Percentiles rank a stretch among this genome's conserved stretches.
These are phyloP conservation scores for Nesogale talazaci DNA, from an alignment of 2,113 vertebrate genomes.

Conservation along the genomic window DNA sequence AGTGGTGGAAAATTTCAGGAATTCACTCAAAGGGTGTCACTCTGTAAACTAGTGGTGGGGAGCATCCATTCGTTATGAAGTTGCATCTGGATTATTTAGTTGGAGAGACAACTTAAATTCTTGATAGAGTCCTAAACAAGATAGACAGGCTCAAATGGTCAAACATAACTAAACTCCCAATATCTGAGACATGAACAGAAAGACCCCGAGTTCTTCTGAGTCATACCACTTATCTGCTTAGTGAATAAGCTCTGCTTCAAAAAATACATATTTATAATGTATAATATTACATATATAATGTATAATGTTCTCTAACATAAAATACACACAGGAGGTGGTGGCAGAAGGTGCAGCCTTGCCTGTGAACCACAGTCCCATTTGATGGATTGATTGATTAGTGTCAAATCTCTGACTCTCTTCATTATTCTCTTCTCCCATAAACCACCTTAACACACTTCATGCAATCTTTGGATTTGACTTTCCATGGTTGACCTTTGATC, in stretches of 20 bases:
- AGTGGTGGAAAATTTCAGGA: no score
- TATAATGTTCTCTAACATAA: no score
- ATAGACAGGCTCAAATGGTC: background rate
- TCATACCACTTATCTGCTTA: background rate
- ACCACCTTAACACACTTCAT: background rate
- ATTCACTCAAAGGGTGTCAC: background rate
- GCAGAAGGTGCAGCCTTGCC: background rate
- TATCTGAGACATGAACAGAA: constrained; percentile 57
- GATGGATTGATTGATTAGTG: background rate
- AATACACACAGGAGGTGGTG: background rate
- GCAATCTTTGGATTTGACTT: background rate
- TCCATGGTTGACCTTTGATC: background rate
- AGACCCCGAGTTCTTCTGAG: background rate
- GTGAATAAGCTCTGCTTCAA: background rate
- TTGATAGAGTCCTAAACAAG: constrained; percentile 30
- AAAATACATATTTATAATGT: no score
- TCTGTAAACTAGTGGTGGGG: background rate
- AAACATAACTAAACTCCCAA: constrained; percentile 40
- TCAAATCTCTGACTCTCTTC: background rate
- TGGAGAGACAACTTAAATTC: constrained; percentile 54
- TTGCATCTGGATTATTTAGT: constrained; percentile 45
- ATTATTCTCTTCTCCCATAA: background rate
- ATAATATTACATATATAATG: no score
- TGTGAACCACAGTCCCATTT: background rate
- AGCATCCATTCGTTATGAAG: background rate